These are phyloP conservation scores for Zophobas morio DNA, from an alignment of 1,140 invertebrate species.

Conservation along the genomic window DNA sequence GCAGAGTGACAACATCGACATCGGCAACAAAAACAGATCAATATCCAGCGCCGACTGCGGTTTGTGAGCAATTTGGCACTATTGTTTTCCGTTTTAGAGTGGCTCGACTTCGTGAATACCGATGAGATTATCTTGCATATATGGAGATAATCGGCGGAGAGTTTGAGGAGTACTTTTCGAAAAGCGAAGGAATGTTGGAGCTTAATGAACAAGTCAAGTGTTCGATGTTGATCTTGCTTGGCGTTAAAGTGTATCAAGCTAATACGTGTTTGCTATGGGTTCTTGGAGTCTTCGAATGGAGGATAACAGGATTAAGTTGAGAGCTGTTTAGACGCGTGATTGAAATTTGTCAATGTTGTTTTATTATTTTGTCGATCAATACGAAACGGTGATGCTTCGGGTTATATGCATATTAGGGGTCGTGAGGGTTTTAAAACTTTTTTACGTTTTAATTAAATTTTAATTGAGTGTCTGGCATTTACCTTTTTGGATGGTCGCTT, in stretches of 20 bases:
- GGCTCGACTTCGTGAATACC: neutral
- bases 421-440: too few relatives aligned
- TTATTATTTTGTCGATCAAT: too few relatives aligned
- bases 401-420: too few relatives aligned
- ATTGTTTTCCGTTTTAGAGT: conserved; percentile 4
- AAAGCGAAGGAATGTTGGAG: conserved; percentile 4
- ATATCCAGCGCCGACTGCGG: conserved; percentile 3
- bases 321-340: too few relatives aligned
- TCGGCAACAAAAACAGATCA: conserved; percentile 16
- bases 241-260: neutral
- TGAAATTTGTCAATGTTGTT: too few relatives aligned
- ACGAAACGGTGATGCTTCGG: too few relatives aligned
- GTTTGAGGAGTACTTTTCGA: neutral
- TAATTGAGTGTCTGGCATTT: too few relatives aligned
- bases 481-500: too few relatives aligned
- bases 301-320: neutral
- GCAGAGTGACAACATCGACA: conserved; percentile 7
- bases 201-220: conserved; percentile 2
- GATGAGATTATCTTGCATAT: conserved; percentile 6
- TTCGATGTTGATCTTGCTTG: neutral
- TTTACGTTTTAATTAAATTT: too few relatives aligned
- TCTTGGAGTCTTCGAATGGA: neutral
- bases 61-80: conserved; percentile 9
- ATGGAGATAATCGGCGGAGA: neutral
- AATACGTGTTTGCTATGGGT: neutral